Percentiles rank a stretch among this genome's conserved stretches.
phyloP scores from a whole-genome alignment of 2,888 invertebrate species.

The Pandemis cinnamomeana region DNA sequence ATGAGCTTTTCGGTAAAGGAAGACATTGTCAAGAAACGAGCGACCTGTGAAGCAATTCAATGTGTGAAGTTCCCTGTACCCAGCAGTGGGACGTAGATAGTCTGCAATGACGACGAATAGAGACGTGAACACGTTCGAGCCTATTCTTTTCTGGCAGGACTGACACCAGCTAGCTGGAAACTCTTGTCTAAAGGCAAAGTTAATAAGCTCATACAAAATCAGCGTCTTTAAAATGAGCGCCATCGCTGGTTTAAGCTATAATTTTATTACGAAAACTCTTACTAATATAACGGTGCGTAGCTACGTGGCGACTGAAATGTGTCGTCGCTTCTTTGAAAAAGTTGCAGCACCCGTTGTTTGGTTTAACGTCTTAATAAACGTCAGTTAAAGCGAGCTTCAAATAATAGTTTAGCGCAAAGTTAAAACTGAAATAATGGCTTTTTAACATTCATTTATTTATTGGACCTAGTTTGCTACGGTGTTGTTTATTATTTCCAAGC shows the following conservation, averaged over 20 bases:
- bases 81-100: no score
- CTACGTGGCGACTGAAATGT: constrained; percentile 14
- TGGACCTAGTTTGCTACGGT: background rate
- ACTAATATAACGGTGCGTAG: constrained; percentile 19
- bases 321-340: constrained; percentile 32
- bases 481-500: no score
- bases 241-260: constrained; percentile 11
- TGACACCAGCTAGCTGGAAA: no score
- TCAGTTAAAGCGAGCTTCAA: constrained; percentile 17
- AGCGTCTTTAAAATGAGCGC: background rate
- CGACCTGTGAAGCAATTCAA: no score
- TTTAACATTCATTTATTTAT: background rate
- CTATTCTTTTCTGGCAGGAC: no score
- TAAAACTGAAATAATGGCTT: background rate
- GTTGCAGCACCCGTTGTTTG: constrained; percentile 12
- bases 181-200: no score
- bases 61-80: no score
- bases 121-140: no score
- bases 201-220: background rate
- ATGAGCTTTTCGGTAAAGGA: no score
- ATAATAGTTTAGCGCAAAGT: constrained; percentile 19
- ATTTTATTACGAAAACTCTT: constrained; percentile 11
- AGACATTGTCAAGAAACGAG: no score
- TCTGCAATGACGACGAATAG: no score
- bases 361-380: constrained; percentile 23